phyloP scores from a whole-genome alignment of 2,888 invertebrate genomes.

The Pammene fasciana region DNA sequence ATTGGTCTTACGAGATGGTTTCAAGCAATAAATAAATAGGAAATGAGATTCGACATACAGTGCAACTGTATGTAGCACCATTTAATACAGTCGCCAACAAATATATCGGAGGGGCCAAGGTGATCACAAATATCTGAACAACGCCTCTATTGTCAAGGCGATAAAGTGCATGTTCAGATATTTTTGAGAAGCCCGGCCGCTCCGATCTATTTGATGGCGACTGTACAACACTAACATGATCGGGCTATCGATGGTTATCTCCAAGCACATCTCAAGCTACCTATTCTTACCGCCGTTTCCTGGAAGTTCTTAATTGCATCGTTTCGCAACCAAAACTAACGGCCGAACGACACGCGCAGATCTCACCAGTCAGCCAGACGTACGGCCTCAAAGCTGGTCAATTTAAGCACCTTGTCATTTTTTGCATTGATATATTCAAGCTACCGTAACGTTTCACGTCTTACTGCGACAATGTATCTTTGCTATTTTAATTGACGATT shows the following conservation, averaged over 20 bases:
- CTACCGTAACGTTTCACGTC: constrained; percentile 10
- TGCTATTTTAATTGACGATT: constrained; percentile 34
- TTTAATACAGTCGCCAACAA: no score
- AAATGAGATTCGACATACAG: no score
- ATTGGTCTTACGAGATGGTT: no score
- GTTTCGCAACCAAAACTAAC: constrained; percentile 59
- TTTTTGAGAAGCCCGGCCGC: no score
- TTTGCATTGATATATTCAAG: constrained; percentile 6
- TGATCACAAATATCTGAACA: no score
- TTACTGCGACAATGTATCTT: constrained; percentile 12
- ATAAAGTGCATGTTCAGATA: no score
- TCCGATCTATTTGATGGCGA: no score
- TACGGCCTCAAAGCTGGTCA: constrained; percentile 19
- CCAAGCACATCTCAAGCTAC: background rate
- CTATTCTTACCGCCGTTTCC: constrained; percentile 42
- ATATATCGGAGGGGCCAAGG: no score
- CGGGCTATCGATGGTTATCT: background rate
- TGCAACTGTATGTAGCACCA: no score
- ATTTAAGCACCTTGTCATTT: background rate
- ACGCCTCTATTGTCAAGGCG: no score
- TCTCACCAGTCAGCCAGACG: constrained; percentile 51
- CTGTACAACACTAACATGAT: no score
- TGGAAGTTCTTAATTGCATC: constrained; percentile 48
- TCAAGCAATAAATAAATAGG: no score
- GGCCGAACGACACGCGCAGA: constrained; percentile 54